phyloP scores from a whole-genome alignment of 1,140 invertebrate genomes.

The Drosophila subpulchrella region DNA sequence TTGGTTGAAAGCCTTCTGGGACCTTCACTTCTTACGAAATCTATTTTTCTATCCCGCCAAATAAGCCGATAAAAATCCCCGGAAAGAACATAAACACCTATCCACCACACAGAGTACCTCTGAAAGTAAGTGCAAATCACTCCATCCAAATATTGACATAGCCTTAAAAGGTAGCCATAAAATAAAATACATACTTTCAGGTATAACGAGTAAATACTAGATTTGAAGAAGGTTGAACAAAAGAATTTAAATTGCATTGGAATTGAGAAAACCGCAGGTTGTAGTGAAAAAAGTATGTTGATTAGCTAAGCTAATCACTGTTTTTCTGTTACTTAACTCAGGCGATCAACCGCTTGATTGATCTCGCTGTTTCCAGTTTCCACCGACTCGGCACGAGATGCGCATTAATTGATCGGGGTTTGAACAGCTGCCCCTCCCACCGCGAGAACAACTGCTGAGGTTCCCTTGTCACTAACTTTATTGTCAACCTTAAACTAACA shows the following conservation, averaged over 20 bases:
- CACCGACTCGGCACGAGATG: slow-evolving; percentile 7
- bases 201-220: neutral
- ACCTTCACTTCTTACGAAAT: neutral
- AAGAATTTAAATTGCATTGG: neutral
- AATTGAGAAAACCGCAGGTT: neutral
- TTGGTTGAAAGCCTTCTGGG: neutral
- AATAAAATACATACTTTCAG: neutral
- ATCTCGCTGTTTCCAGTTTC: slow-evolving; percentile 17
- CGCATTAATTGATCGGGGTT: neutral
- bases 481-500: slow-evolving; percentile 32
- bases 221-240: neutral
- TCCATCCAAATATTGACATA: slow-evolving; percentile 1
- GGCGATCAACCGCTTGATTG: neutral
- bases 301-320: slow-evolving; percentile 1
- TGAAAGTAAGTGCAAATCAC: neutral
- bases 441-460: neutral
- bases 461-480: slow-evolving; percentile 27
- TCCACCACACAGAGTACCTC: neutral
- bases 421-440: neutral
- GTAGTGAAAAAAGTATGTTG: neutral
- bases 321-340: slow-evolving; percentile 6
- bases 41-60: slow-evolving; percentile 4
- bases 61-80: neutral
- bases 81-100: neutral
- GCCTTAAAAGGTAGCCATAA: neutral